Evolutionary conservation across 2,113 vertebrate species (phyloP).

Genomic region (Nothoprocta perdicaria): DNA sequence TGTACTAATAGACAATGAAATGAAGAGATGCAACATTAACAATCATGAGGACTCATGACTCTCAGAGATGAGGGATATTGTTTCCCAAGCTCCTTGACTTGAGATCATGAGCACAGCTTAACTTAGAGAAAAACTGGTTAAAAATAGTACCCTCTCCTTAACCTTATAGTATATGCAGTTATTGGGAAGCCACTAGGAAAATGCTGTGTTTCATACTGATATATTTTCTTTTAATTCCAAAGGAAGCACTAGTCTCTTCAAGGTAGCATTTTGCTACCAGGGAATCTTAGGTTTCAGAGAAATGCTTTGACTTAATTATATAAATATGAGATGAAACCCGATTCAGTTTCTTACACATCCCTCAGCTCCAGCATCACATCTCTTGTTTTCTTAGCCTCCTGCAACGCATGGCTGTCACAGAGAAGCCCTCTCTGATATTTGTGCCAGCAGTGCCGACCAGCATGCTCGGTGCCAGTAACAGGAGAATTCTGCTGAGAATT

Average conservation of each 20-base stretch:
- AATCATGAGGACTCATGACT: not conserved
- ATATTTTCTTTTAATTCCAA: not conserved
- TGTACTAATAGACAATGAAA: not conserved
- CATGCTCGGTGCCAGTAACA: not conserved
- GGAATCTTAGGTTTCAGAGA: not conserved
- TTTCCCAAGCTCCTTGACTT: not conserved
- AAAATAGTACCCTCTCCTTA: not conserved
- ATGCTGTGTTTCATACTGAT: not conserved
- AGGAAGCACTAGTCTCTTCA: not conserved
- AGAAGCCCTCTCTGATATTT: not conserved
- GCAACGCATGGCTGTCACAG: not conserved
- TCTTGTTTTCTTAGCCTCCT: not conserved
- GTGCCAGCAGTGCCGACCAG: not conserved
- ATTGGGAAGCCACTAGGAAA: not conserved
- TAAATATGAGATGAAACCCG: not conserved
- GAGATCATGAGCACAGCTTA: not conserved
- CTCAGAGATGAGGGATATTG: not conserved
- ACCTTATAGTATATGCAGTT: not conserved
- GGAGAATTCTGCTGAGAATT: not conserved
- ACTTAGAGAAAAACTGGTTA: not conserved
- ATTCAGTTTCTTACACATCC: not conserved
- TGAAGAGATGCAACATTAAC: not conserved
- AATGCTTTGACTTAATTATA: not conserved
- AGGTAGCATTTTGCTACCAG: not conserved
- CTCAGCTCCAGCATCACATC: not conserved